phyloP scores from a whole-genome alignment of 2,888 invertebrate species.

The Dimorphilus gyrociliatus region DNA sequence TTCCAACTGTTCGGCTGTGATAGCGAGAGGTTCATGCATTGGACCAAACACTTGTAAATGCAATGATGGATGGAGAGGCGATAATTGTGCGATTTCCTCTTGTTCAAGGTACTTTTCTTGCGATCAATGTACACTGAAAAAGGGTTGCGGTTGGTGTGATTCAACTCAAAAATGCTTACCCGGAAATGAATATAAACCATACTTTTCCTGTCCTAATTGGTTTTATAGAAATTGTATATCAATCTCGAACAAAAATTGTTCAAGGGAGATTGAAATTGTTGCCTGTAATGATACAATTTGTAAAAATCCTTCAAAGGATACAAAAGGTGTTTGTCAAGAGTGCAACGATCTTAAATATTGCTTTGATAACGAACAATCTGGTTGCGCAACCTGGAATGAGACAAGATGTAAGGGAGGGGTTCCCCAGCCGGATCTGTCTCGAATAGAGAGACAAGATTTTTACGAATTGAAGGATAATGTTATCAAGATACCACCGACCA shows the following conservation, averaged over 20 bases:
- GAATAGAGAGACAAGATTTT: slow-evolving; percentile 1
- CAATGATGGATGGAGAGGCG: too few species aligned
- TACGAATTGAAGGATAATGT: too few species aligned
- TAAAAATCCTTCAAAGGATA: too few species aligned
- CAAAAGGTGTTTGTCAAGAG: background rate
- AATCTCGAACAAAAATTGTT: too few species aligned
- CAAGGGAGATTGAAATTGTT: too few species aligned
- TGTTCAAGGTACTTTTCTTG: slow-evolving; percentile 1
- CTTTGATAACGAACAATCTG: too few species aligned
- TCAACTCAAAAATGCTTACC: background rate
- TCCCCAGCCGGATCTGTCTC: background rate
- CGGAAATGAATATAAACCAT: background rate
- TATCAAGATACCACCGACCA: too few species aligned
- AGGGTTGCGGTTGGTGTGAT: slow-evolving; percentile 5
- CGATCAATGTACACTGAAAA: background rate
- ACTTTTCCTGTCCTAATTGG: slow-evolving; percentile 1
- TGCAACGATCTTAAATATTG: background rate
- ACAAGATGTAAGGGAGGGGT: too few species aligned
- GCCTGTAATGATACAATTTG: too few species aligned
- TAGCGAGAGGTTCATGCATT: slow-evolving; percentile 1
- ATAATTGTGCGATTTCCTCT: slow-evolving; percentile 3
- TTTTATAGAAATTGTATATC: slow-evolving; percentile 2
- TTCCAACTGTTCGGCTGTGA: background rate
- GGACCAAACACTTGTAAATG: slow-evolving; percentile 4
- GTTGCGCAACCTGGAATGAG: too few species aligned